phyloP scores from a whole-genome alignment of 2,888 invertebrate genomes.

The Empis livida region DNA sequence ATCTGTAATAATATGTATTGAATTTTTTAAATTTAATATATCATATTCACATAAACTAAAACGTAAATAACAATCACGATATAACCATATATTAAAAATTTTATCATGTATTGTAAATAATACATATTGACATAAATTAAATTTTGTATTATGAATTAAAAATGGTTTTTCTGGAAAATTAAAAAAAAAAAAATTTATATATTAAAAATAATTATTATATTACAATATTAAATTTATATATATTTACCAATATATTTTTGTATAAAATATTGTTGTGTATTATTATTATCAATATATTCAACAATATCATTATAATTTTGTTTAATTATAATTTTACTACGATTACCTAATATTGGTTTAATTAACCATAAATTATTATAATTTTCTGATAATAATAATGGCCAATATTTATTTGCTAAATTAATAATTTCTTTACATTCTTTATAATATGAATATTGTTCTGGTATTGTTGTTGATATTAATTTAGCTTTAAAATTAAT shows the following conservation, averaged over 20 bases:
- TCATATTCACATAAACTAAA: slow-evolving; percentile 77
- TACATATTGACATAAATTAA: slow-evolving; percentile 85
- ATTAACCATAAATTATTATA: slow-evolving; percentile 72
- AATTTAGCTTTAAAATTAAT: neutral
- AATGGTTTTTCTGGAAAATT: slow-evolving; percentile 58
- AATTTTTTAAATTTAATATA: slow-evolving; percentile 65
- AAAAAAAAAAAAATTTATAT: neutral
- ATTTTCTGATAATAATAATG: slow-evolving; percentile 56
- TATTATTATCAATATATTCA: neutral
- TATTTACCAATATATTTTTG: neutral
- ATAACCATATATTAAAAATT: slow-evolving; percentile 76
- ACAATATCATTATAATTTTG: neutral
- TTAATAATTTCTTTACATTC: neutral
- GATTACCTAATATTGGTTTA: slow-evolving; percentile 49
- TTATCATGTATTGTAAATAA: slow-evolving; percentile 54
- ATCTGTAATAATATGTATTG: slow-evolving; percentile 69
- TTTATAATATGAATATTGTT: neutral
- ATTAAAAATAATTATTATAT: neutral
- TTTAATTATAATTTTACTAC: slow-evolving; percentile 38
- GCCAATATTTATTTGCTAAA: slow-evolving; percentile 40
- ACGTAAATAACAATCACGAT: slow-evolving; percentile 69
- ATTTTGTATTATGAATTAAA: slow-evolving; percentile 73
- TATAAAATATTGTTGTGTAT: neutral
- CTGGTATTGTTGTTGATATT: neutral
- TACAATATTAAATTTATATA: neutral